Evolutionary conservation across 2,888 invertebrate genomes (phyloP).

Genomic region (Cryptus viduatorius): DNA sequence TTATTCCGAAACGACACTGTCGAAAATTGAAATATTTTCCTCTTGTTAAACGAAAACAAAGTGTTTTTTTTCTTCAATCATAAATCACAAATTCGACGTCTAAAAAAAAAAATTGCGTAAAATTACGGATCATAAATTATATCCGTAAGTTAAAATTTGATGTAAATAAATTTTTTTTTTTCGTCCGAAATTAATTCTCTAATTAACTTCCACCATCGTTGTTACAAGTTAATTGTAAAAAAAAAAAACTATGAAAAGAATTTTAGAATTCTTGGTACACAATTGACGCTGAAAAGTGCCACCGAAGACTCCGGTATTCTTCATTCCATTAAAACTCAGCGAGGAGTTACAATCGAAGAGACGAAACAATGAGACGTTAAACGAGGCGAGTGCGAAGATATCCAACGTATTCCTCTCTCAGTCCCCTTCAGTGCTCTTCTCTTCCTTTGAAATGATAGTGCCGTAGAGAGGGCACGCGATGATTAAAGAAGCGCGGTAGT

Average conservation of each 20-base stretch:
- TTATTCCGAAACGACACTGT: not conserved
- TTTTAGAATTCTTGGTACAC: too few relatives aligned
- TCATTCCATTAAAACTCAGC: not conserved
- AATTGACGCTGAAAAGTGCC: not conserved
- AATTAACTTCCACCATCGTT: not conserved
- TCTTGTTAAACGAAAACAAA: not conserved
- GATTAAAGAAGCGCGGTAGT: slow-evolving; percentile 42
- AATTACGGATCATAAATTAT: not conserved
- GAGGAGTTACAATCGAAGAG: not conserved
- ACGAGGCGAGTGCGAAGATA: slow-evolving; percentile 43
- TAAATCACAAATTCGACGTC: not conserved
- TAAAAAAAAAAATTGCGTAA: not conserved
- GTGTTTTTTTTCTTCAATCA: not conserved
- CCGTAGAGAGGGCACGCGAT: slow-evolving; percentile 13
- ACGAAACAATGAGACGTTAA: slow-evolving; percentile 44
- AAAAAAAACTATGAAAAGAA: not conserved
- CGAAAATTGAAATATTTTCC: not conserved
- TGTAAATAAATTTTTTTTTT: not conserved
- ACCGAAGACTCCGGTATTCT: not conserved
- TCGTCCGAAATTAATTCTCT: not conserved
- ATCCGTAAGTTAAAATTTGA: not conserved
- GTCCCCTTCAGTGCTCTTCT: slow-evolving; percentile 13
- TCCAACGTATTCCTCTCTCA: slow-evolving; percentile 7
- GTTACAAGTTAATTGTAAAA: not conserved
- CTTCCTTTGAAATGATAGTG: slow-evolving; percentile 48